Conservation (phyloP, 2,797 vertebrate genomes). For the Enteromius paludinosus region DNA sequence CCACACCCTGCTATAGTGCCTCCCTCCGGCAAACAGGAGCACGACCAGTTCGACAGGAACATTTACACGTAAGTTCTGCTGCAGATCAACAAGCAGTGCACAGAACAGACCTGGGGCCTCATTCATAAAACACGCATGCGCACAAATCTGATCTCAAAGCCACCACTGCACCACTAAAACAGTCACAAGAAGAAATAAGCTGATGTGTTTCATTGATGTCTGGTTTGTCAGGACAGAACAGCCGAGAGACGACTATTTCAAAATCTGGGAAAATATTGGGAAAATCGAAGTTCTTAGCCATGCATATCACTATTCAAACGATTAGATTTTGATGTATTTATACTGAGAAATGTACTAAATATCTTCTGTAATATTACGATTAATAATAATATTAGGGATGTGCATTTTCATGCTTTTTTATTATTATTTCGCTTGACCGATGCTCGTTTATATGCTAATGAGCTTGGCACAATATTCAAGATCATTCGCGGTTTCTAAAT, state of each 20-base stretch:
- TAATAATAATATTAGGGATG: background rate
- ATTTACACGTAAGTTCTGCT: conserved; percentile 84
- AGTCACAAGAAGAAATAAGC: too few relatives aligned
- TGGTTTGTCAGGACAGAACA: too few relatives aligned
- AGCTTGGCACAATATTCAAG: background rate
- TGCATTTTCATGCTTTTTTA: background rate
- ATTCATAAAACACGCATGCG: background rate
- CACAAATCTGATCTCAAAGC: too few relatives aligned
- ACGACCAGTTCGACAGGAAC: conserved; percentile 90
- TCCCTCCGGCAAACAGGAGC: conserved; percentile 92
- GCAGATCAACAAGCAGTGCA: background rate
- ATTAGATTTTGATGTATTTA: too few relatives aligned
- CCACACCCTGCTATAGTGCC: conserved; percentile 95
- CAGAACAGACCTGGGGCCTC: background rate
- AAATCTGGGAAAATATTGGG: too few relatives aligned
- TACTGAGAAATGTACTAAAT: too few relatives aligned
- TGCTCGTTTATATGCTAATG: background rate
- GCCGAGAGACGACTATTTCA: too few relatives aligned
- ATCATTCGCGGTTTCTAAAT: background rate
- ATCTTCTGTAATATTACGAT: background rate
- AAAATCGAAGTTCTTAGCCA: too few relatives aligned
- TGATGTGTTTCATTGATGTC: too few relatives aligned
- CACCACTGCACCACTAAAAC: too few relatives aligned
- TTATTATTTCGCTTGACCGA: too few relatives aligned
- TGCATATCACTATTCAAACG: too few relatives aligned